A percentile compares a stretch with the other conserved stretches of the same genome.
Conservation (phyloP, 2,888 invertebrate genomes). For the Phortica magna region DNA sequence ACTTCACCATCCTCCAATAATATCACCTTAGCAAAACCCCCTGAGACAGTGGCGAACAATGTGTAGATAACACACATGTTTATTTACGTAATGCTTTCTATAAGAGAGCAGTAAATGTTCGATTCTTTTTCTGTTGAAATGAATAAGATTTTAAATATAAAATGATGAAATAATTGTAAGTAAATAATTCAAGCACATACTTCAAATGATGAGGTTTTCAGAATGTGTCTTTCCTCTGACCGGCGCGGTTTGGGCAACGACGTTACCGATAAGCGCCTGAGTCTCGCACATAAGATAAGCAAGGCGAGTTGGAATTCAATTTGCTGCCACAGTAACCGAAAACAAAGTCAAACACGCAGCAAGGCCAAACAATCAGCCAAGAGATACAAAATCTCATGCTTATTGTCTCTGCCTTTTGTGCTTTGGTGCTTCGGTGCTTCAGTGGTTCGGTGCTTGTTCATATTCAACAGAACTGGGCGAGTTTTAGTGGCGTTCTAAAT, state of each 20-base stretch:
- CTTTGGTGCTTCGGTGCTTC: too few species aligned
- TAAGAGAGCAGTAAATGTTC: too few species aligned
- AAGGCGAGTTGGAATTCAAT: background rate
- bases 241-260: background rate
- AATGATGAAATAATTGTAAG: too few species aligned
- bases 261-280: background rate
- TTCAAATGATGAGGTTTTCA: too few species aligned
- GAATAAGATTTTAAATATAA: too few species aligned
- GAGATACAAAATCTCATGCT: background rate
- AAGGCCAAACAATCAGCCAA: background rate
- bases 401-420: background rate
- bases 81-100: too few species aligned
- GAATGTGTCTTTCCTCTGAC: background rate
- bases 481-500: constrained; percentile 59
- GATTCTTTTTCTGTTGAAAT: too few species aligned
- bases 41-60: too few species aligned
- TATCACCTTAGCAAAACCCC: too few species aligned
- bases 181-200: too few species aligned
- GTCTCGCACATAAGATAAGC: background rate
- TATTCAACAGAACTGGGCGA: constrained; percentile 2
- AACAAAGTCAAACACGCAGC: background rate
- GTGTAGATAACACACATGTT: too few species aligned
- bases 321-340: background rate
- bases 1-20: too few species aligned
- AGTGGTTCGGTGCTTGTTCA: background rate